A percentile compares a stretch with the other conserved stretches of the same genome.
phyloP scores from a whole-genome alignment of 2,888 invertebrate genomes.

The Uropetala carovei region DNA sequence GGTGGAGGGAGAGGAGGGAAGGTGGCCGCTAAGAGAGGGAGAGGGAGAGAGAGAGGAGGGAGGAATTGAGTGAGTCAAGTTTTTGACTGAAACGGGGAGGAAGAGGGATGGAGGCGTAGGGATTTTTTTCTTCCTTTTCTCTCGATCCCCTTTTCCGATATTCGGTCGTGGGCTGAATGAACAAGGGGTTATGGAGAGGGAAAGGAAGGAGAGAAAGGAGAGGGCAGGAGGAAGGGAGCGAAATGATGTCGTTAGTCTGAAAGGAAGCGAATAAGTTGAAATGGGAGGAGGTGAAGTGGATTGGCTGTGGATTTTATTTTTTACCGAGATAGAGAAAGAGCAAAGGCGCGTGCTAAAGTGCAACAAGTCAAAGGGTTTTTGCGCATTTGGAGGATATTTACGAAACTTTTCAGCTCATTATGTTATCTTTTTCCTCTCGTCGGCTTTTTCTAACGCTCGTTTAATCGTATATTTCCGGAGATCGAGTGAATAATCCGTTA shows the following conservation, averaged over 20 bases:
- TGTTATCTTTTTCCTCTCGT: not conserved
- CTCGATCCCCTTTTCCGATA: not conserved
- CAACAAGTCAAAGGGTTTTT: constrained; percentile 39
- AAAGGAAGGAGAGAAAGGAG: not conserved
- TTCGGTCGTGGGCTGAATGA: not conserved
- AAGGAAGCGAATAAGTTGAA: constrained; percentile 7
- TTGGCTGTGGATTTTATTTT: constrained; percentile 21
- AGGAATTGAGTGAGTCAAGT: not conserved
- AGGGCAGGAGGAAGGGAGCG: not conserved
- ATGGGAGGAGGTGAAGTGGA: constrained; percentile 3
- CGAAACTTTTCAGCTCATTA: constrained; percentile 5
- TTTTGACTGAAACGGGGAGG: not conserved
- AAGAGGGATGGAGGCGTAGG: not conserved
- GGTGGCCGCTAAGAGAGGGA: not conserved
- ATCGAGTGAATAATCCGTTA: too few species aligned
- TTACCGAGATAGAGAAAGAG: not conserved
- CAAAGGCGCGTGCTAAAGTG: constrained; percentile 4
- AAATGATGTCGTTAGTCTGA: constrained; percentile 29
- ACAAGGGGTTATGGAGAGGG: not conserved
- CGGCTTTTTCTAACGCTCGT: not conserved
- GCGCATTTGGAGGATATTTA: constrained; percentile 28
- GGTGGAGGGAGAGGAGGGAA: not conserved
- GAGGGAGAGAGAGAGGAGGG: too few species aligned
- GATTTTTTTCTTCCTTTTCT: not conserved
- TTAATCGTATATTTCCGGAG: not conserved